These are phyloP conservation scores for Perithous albicinctus DNA, from an alignment of 2,888 invertebrate species.

Conservation along the genomic window DNA sequence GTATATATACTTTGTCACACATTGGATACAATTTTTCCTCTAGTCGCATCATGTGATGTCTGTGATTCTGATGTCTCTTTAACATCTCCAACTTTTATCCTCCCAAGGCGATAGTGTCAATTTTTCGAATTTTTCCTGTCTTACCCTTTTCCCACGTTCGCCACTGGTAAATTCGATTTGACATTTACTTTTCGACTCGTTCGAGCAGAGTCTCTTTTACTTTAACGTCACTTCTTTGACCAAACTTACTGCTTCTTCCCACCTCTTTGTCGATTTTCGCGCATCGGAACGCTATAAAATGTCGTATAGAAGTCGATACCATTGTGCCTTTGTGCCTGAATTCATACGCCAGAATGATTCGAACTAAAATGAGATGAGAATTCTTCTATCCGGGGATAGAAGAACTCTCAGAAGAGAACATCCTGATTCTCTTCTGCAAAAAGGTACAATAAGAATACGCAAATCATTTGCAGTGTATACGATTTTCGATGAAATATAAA, in stretches of 20 bases:
- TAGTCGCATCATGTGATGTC: neutral
- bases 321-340: neutral
- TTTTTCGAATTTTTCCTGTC: conserved; percentile 50
- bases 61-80: conserved; percentile 27
- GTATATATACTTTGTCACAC: conserved; percentile 36
- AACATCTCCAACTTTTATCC: conserved; percentile 43
- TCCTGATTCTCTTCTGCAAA: too few relatives aligned
- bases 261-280: neutral
- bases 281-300: neutral
- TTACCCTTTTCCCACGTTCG: neutral
- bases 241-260: conserved; percentile 23
- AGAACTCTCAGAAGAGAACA: too few relatives aligned
- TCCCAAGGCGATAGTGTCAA: conserved; percentile 46
- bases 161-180: conserved; percentile 41
- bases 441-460: neutral
- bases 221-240: conserved; percentile 41
- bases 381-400: too few relatives aligned
- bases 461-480: too few relatives aligned
- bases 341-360: neutral
- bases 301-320: neutral
- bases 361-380: neutral
- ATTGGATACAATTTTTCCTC: conserved; percentile 36
- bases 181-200: conserved; percentile 51
- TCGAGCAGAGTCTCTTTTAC: conserved; percentile 46
- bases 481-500: neutral